Conservation (phyloP, 1,140 invertebrate genomes). For the Uloborus diversus region DNA sequence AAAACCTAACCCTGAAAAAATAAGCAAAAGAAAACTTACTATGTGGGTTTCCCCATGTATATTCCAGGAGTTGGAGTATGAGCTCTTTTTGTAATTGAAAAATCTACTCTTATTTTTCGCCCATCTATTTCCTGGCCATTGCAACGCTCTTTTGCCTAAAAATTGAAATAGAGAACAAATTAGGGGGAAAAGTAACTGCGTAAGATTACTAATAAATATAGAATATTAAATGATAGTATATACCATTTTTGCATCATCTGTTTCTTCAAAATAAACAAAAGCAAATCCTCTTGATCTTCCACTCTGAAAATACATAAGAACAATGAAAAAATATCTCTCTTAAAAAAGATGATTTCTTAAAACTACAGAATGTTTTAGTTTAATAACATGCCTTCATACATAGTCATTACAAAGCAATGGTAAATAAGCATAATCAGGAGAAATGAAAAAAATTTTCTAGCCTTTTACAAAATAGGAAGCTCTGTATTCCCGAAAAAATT, state of each 20-base stretch:
- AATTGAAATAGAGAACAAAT: slow-evolving; percentile 18
- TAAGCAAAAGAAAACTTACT: slow-evolving; percentile 66
- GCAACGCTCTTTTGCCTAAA: slow-evolving; percentile 88
- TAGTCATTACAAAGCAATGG: too few relatives aligned
- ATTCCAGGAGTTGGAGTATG: slow-evolving; percentile 98
- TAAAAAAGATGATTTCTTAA: too few relatives aligned
- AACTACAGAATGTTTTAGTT: too few relatives aligned
- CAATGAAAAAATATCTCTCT: too few relatives aligned
- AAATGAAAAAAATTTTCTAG: too few relatives aligned
- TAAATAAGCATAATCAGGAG: too few relatives aligned
- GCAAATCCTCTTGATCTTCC: slow-evolving; percentile 91
- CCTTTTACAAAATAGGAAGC: too few relatives aligned
- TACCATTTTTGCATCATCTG: slow-evolving; percentile 86
- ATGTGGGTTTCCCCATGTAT: slow-evolving; percentile 94
- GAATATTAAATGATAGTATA: not conserved
- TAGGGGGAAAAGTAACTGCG: not conserved
- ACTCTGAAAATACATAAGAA: slow-evolving; percentile 84
- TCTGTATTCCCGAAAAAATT: too few relatives aligned
- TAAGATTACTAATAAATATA: not conserved
- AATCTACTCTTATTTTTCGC: slow-evolving; percentile 92
- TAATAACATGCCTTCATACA: too few relatives aligned
- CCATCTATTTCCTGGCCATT: slow-evolving; percentile 94
- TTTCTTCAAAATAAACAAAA: slow-evolving; percentile 93
- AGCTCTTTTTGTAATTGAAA: slow-evolving; percentile 94
- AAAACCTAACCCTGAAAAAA: too few relatives aligned